phyloP scores from a whole-genome alignment of 1,140 invertebrate genomes.

The Lysiphlebus fabarum region DNA sequence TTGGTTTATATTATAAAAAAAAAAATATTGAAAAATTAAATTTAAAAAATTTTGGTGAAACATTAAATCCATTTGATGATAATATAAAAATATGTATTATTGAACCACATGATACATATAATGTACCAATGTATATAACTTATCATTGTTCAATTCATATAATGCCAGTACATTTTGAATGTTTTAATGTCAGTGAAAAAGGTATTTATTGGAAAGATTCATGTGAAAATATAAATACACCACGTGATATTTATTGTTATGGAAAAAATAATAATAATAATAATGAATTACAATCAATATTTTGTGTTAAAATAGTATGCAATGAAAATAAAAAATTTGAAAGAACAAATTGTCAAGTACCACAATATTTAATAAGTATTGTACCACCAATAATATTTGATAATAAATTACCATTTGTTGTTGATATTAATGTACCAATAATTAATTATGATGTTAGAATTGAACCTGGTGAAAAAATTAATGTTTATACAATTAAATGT shows the following conservation, averaged over 20 bases:
- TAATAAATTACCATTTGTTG: slow-evolving; percentile 71
- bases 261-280: slow-evolving; percentile 59
- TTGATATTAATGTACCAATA: slow-evolving; percentile 59
- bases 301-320: slow-evolving; percentile 61
- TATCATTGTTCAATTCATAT: slow-evolving; percentile 77
- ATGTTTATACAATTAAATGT: slow-evolving; percentile 65
- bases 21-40: slow-evolving; percentile 58
- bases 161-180: slow-evolving; percentile 69
- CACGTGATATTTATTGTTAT: slow-evolving; percentile 63
- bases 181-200: slow-evolving; percentile 66
- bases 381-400: slow-evolving; percentile 71
- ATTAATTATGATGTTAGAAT: slow-evolving; percentile 60
- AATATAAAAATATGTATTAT: slow-evolving; percentile 70
- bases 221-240: slow-evolving; percentile 60
- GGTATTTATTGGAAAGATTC: slow-evolving; percentile 81
- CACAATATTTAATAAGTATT: slow-evolving; percentile 71
- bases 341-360: slow-evolving; percentile 52
- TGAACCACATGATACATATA: slow-evolving; percentile 70
- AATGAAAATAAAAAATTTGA: slow-evolving; percentile 35
- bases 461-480: slow-evolving; percentile 69
- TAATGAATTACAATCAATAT: slow-evolving; percentile 60
- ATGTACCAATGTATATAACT: slow-evolving; percentile 74
- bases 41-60: slow-evolving; percentile 61
- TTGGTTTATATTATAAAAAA: slow-evolving; percentile 73
- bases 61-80: slow-evolving; percentile 74